Evolutionary conservation across 2,888 invertebrate genomes (phyloP).

Genomic region (Leucophenga maculata): DNA sequence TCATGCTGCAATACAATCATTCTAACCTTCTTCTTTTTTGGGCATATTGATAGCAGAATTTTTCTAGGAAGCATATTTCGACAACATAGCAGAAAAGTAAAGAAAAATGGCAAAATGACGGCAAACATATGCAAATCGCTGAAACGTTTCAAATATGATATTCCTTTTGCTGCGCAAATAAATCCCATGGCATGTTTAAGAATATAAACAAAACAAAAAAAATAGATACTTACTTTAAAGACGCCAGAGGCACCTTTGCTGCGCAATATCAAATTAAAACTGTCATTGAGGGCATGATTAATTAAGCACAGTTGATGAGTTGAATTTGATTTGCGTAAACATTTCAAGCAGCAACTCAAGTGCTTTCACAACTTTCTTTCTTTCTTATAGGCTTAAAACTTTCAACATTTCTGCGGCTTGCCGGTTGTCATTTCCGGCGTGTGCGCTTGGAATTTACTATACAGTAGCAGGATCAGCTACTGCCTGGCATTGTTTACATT

Average conservation of each 20-base stretch:
- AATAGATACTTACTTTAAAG: no score
- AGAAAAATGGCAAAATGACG: no score
- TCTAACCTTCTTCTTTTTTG: no score
- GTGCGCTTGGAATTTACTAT: no score
- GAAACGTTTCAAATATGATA: background rate
- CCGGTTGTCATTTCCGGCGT: slow-evolving; percentile 11
- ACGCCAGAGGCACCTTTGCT: no score
- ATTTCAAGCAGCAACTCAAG: background rate
- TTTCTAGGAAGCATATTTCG: no score
- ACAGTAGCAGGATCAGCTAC: no score
- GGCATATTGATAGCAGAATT: no score
- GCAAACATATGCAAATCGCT: no score
- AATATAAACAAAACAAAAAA: background rate
- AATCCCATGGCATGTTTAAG: background rate
- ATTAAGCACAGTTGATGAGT: slow-evolving; percentile 5
- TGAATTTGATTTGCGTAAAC: background rate
- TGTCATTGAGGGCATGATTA: slow-evolving; percentile 14
- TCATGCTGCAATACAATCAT: no score
- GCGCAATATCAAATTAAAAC: background rate
- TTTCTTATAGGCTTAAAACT: background rate
- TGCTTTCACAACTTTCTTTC: background rate
- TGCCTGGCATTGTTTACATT: slow-evolving; percentile 13
- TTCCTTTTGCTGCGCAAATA: background rate
- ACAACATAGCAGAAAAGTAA: no score
- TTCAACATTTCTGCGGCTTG: background rate